Conservation (phyloP, 1,140 invertebrate genomes). For the Pectinophora gossypiella region DNA sequence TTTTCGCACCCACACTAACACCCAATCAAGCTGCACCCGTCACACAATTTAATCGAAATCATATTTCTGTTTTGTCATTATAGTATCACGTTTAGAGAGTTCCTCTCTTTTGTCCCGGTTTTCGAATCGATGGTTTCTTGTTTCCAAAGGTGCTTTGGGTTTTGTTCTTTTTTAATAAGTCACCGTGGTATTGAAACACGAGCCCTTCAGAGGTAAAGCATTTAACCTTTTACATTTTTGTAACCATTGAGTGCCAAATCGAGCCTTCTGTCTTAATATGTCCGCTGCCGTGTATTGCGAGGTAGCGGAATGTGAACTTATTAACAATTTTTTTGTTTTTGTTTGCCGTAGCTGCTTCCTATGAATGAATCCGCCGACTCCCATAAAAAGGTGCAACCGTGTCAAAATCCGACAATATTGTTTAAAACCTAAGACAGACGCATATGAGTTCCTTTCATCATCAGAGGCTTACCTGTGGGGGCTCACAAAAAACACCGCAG, state of each 20-base stretch:
- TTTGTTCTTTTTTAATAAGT: constrained; percentile 57
- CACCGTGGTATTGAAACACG: constrained; percentile 47
- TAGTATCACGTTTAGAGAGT: constrained; percentile 70
- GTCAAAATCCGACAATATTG: constrained; percentile 64
- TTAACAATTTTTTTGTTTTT: constrained; percentile 31
- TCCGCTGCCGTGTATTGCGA: constrained; percentile 50
- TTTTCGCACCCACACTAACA: constrained; percentile 31
- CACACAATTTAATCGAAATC: constrained; percentile 70
- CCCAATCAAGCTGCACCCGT: constrained; percentile 37
- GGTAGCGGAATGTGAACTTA: constrained; percentile 39
- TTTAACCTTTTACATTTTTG: constrained; percentile 2
- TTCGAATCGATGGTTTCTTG: constrained; percentile 65
- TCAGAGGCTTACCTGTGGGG: constrained; percentile 61
- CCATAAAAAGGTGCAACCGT: constrained; percentile 63
- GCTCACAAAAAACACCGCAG: constrained; percentile 70
- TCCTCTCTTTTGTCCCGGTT: constrained; percentile 69
- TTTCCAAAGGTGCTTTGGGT: constrained; percentile 56
- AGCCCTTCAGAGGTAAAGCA: constrained; percentile 36
- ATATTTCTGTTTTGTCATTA: constrained; percentile 76
- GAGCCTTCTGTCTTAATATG: background rate
- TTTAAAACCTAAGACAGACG: constrained; percentile 66
- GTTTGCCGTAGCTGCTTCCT: constrained; percentile 41
- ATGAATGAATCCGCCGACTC: constrained; percentile 50
- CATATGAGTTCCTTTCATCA: constrained; percentile 66
- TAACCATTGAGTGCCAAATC: background rate